These are phyloP conservation scores for Alentia gelatinosa DNA, from an alignment of 2,888 invertebrate species.

Conservation along the genomic window DNA sequence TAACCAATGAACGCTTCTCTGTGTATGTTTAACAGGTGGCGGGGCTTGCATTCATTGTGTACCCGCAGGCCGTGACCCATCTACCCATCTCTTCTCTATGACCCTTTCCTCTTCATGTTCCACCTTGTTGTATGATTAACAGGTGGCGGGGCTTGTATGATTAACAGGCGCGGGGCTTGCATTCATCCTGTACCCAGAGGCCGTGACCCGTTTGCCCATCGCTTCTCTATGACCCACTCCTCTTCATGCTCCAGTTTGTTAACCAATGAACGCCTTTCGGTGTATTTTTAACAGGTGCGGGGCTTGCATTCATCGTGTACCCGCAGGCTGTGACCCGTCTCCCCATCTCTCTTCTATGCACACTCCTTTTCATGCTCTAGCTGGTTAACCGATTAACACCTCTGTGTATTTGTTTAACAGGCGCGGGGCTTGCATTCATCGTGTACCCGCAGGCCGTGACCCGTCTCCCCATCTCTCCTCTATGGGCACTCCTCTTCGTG, in stretches of 20 bases:
- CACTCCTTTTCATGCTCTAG: slow-evolving; percentile 81
- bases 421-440: slow-evolving; percentile 88
- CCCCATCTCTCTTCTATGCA: slow-evolving; percentile 90
- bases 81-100: too few species aligned
- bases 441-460: slow-evolving; percentile 92
- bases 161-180: slow-evolving; percentile 85
- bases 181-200: slow-evolving; percentile 92
- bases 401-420: slow-evolving; percentile 55
- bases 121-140: too few species aligned
- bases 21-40: slow-evolving; percentile 76
- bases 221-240: slow-evolving; percentile 90
- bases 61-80: too few species aligned
- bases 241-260: slow-evolving; percentile 39
- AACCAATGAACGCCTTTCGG: neutral
- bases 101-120: too few species aligned
- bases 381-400: slow-evolving; percentile 19
- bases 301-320: slow-evolving; percentile 91
- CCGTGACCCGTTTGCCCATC: slow-evolving; percentile 88
- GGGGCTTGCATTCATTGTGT: slow-evolving; percentile 88
- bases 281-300: slow-evolving; percentile 80
- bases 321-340: slow-evolving; percentile 89
- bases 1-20: too few species aligned
- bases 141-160: neutral
- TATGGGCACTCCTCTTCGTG: slow-evolving; percentile 86
- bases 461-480: slow-evolving; percentile 88